Conservation (phyloP, 2,797 vertebrate species). For the Propithecus deckenii region DNA sequence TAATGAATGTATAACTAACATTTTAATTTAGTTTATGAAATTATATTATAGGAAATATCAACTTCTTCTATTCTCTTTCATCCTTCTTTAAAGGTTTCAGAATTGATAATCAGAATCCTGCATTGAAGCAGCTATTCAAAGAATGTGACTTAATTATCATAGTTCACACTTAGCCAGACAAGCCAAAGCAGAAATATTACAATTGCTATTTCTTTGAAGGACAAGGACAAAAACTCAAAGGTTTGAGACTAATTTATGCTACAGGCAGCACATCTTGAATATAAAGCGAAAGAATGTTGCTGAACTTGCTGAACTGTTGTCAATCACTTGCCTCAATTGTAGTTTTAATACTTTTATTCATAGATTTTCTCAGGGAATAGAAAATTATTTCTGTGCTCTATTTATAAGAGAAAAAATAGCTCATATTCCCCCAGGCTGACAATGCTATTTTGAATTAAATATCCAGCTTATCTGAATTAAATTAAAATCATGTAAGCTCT, state of each 20-base stretch:
- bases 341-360: conserved; percentile 20
- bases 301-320: conserved; percentile 34
- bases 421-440: background rate
- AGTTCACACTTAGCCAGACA: background rate
- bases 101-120: background rate
- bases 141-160: background rate
- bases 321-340: conserved; percentile 18
- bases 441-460: background rate
- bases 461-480: background rate
- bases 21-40: background rate
- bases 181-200: conserved; percentile 15
- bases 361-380: background rate
- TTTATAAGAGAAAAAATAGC: background rate
- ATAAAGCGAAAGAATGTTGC: conserved; percentile 13
- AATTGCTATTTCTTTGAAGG: background rate
- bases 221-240: conserved; percentile 31
- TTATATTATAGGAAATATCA: background rate
- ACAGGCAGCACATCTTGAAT: background rate
- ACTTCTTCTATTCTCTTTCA: background rate
- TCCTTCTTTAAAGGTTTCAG: background rate
- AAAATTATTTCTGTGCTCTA: background rate
- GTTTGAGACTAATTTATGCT: conserved; percentile 40
- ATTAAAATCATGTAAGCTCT: background rate
- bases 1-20: background rate
- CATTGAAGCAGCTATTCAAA: background rate